Percentiles rank a stretch among this genome's conserved stretches.
These are phyloP conservation scores for Okapia johnstoni DNA, from an alignment of 2,113 vertebrate genomes.

Conservation along the genomic window DNA sequence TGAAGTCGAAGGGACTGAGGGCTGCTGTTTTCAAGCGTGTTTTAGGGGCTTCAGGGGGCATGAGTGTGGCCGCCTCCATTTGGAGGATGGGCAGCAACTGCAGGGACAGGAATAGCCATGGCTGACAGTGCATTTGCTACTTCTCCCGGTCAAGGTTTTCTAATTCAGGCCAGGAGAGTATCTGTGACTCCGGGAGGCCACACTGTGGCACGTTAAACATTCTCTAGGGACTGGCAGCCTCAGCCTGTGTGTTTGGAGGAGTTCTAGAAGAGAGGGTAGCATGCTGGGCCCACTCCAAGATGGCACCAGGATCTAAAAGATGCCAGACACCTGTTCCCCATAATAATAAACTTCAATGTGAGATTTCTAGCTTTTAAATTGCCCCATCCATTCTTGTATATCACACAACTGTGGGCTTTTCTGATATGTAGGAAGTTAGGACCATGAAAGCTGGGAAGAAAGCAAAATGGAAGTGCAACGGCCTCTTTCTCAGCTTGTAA, in stretches of 20 bases:
- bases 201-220: conserved; percentile 37
- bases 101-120: conserved; percentile 63
- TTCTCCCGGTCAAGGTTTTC: conserved; percentile 75
- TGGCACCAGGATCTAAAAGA: background rate
- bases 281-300: rapidly evolving
- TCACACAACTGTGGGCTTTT: background rate
- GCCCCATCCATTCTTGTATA: background rate
- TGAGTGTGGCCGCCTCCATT: background rate
- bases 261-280: background rate
- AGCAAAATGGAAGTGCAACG: background rate
- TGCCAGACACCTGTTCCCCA: background rate
- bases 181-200: conserved; percentile 61
- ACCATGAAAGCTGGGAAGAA: conserved; percentile 6
- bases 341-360: background rate
- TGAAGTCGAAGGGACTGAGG: background rate
- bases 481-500: background rate
- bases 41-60: background rate
- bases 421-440: background rate
- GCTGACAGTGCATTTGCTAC: conserved; percentile 76
- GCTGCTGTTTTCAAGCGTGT: background rate
- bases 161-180: conserved; percentile 75
- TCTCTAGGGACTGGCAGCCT: background rate
- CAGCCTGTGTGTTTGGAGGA: rapidly evolving
- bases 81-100: conserved; percentile 73
- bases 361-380: background rate